Conservation (phyloP, 2,797 vertebrate species). For the Siniperca scherzeri region DNA sequence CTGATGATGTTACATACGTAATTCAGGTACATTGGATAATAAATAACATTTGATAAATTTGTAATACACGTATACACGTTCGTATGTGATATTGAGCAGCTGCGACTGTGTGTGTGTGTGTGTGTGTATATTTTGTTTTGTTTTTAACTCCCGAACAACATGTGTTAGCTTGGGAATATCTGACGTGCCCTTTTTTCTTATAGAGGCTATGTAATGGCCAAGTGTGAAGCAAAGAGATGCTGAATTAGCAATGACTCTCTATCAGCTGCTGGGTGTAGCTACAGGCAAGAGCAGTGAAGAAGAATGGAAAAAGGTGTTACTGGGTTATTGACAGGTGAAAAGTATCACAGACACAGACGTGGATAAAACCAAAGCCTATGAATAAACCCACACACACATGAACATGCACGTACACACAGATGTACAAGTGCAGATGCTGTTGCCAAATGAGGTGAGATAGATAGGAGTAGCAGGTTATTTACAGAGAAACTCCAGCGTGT, state of each 20-base stretch:
- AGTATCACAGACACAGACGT: slow-evolving; percentile 17
- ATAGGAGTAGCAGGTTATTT: slow-evolving; percentile 79
- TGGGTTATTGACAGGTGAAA: slow-evolving; percentile 52
- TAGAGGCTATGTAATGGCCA: slow-evolving; percentile 2
- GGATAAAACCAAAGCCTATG: slow-evolving; percentile 19
- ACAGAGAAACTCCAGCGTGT: slow-evolving; percentile 79
- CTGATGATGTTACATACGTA: slow-evolving; percentile 78
- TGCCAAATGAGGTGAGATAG: slow-evolving; percentile 75
- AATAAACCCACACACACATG: slow-evolving; percentile 16
- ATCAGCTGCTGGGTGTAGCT: slow-evolving; percentile 1
- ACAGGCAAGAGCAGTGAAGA: slow-evolving; percentile 4
- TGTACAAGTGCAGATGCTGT: slow-evolving; percentile 39
- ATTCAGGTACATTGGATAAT: slow-evolving; percentile 76
- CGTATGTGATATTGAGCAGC: slow-evolving; percentile 57
- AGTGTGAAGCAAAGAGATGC: slow-evolving; percentile 41
- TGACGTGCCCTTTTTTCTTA: slow-evolving; percentile 13
- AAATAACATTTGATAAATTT: slow-evolving; percentile 80
- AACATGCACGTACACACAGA: slow-evolving; percentile 21
- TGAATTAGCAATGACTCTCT: slow-evolving; percentile 42
- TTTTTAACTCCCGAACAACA: slow-evolving; percentile 14
- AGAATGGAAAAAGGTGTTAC: neutral
- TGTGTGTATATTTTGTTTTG: slow-evolving; percentile 9
- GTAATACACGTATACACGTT: slow-evolving; percentile 66
- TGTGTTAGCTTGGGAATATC: slow-evolving; percentile 18
- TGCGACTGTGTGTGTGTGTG: slow-evolving; percentile 26